Percentiles rank a stretch among this genome's conserved stretches.
These are phyloP conservation scores for Microtus ochrogaster DNA, from an alignment of 2,113 vertebrate species.

Conservation along the genomic window DNA sequence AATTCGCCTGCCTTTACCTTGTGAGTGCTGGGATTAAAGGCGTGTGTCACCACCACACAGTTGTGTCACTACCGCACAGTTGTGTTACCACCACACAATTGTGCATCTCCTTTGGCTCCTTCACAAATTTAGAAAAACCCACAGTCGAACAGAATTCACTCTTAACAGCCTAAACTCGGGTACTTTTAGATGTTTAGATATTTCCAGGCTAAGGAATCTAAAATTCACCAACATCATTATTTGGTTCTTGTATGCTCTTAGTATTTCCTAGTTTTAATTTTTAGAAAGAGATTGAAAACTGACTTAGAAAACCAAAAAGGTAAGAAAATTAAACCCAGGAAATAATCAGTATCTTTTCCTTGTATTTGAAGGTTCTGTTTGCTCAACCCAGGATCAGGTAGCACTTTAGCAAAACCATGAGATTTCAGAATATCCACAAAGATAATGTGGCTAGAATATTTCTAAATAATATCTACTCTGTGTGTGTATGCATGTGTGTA, in stretches of 20 bases:
- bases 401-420: neutral
- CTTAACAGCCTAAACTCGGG: neutral
- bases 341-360: neutral
- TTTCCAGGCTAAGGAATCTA: slow-evolving; percentile 42
- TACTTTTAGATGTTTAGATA: slow-evolving; percentile 3
- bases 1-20: neutral
- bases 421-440: neutral
- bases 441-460: neutral
- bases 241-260: neutral
- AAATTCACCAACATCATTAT: neutral
- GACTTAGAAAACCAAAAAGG: neutral
- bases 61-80: neutral
- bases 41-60: neutral
- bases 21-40: neutral
- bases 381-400: neutral
- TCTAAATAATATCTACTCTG: neutral
- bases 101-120: neutral
- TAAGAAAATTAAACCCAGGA: neutral
- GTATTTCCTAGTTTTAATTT: slow-evolving; percentile 13
- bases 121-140: slow-evolving; percentile 44
- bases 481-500: neutral
- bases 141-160: neutral
- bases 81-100: neutral
- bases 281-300: slow-evolving; percentile 28
- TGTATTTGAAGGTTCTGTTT: neutral